phyloP scores from a whole-genome alignment of 2,113 vertebrate genomes.

The Narcine bancroftii region DNA sequence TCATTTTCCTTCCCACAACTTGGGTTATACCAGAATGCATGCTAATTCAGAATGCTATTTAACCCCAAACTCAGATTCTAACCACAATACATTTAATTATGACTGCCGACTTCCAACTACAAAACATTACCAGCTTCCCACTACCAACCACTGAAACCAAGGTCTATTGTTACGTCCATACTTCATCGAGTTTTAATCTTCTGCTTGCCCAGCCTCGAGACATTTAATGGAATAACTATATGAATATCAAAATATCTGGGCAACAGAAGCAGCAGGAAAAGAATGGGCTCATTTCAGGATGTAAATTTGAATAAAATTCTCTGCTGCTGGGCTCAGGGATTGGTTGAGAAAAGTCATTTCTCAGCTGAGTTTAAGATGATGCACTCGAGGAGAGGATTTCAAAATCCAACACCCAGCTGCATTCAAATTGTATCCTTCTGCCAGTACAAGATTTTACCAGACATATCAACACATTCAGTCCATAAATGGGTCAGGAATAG shows the following conservation, averaged over 20 bases:
- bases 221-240: too few species aligned
- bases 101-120: background rate
- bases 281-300: background rate
- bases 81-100: background rate
- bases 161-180: too few species aligned
- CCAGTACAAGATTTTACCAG: background rate
- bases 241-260: too few species aligned
- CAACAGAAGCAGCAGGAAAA: background rate
- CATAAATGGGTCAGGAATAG: background rate
- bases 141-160: background rate
- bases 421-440: background rate
- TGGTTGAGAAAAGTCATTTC: background rate
- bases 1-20: background rate
- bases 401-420: too few species aligned
- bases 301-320: background rate
- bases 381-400: too few species aligned
- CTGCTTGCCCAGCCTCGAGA: too few species aligned
- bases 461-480: too few species aligned
- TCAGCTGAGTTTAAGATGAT: background rate
- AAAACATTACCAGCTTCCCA: background rate
- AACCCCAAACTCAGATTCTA: background rate
- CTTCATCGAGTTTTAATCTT: too few species aligned
- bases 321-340: background rate
- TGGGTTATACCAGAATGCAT: background rate
- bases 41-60: background rate